Evolutionary conservation across 1,140 invertebrate species (phyloP).

Genomic region (Campodea augens): DNA sequence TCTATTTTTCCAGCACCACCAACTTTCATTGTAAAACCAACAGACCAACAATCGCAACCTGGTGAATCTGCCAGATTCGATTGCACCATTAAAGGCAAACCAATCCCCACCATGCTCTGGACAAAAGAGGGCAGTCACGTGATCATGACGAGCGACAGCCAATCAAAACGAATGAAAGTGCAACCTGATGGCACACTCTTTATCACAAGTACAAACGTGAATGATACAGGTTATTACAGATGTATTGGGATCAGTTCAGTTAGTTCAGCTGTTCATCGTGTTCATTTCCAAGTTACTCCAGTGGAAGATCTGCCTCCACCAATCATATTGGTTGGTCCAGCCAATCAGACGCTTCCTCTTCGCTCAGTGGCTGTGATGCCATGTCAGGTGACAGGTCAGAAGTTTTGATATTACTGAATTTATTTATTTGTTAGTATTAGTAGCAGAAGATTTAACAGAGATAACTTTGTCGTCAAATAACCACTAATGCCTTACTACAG

Average conservation of each 20-base stretch:
- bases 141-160: constrained; percentile 44
- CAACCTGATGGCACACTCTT: constrained; percentile 27
- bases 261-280: constrained; percentile 54
- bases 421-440: too few relatives aligned
- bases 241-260: constrained; percentile 66
- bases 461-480: too few relatives aligned
- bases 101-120: constrained; percentile 53
- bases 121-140: constrained; percentile 50
- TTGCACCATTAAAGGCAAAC: constrained; percentile 44
- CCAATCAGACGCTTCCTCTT: constrained; percentile 71
- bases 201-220: background rate
- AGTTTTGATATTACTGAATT: too few relatives aligned
- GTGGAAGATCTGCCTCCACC: constrained; percentile 64
- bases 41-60: constrained; percentile 40
- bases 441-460: too few relatives aligned
- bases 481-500: too few relatives aligned
- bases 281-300: constrained; percentile 50
- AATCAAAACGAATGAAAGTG: constrained; percentile 36
- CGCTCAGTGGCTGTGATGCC: constrained; percentile 52
- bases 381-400: constrained; percentile 54
- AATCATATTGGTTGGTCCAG: constrained; percentile 65
- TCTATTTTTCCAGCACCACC: constrained; percentile 42
- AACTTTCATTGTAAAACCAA: constrained; percentile 37
- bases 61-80: constrained; percentile 41
- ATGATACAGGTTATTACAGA: constrained; percentile 32